These are phyloP conservation scores for Sebastes iracundus DNA, from an alignment of 2,797 vertebrate species.

Conservation along the genomic window DNA sequence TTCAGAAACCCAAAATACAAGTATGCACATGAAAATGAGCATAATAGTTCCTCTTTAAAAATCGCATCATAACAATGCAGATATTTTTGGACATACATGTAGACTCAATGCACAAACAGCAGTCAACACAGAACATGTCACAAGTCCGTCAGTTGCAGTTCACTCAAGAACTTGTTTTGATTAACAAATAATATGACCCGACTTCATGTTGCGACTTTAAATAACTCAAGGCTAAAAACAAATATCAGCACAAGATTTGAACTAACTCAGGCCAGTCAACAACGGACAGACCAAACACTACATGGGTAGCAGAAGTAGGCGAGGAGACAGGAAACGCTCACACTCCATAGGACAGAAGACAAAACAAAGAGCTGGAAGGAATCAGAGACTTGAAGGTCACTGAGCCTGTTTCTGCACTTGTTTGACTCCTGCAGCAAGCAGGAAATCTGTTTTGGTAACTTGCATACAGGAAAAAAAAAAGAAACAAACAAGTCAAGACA, in stretches of 20 bases:
- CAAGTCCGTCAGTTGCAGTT: not conserved
- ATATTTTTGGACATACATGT: not conserved
- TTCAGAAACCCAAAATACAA: too few relatives aligned
- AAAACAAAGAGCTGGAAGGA: slow-evolving; percentile 48
- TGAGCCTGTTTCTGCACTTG: slow-evolving; percentile 6
- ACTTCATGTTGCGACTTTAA: slow-evolving; percentile 6
- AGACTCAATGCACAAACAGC: not conserved
- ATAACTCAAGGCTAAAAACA: slow-evolving; percentile 29
- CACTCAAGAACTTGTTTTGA: not conserved
- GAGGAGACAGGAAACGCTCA: slow-evolving; percentile 50
- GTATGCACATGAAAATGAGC: too few relatives aligned
- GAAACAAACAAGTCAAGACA: slow-evolving; percentile 25
- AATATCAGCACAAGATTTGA: slow-evolving; percentile 9
- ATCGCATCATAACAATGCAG: not conserved
- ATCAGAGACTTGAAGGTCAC: slow-evolving; percentile 59
- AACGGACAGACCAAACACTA: slow-evolving; percentile 31
- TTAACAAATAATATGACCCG: not conserved
- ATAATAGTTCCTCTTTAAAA: not conserved
- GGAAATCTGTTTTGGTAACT: not conserved
- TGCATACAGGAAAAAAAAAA: not conserved
- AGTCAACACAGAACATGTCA: not conserved
- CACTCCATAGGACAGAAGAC: slow-evolving; percentile 14
- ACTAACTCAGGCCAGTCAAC: slow-evolving; percentile 40
- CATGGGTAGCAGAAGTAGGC: slow-evolving; percentile 32
- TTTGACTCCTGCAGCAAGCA: slow-evolving; percentile 6